phyloP scores from a whole-genome alignment of 2,113 vertebrate species.

The Sebastes fasciatus region DNA sequence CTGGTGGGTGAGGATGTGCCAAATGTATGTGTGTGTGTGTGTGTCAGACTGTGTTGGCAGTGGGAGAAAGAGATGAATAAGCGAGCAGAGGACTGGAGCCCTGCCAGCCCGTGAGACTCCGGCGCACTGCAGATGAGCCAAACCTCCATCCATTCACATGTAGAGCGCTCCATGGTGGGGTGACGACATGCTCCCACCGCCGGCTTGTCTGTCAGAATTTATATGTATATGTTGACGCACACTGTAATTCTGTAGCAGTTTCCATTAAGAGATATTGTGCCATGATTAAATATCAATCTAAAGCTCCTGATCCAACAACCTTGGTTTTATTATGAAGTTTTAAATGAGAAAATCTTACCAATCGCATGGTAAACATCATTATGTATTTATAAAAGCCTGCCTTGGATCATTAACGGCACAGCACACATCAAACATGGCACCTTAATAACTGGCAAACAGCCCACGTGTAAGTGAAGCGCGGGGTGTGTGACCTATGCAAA shows the following conservation, averaged over 20 bases:
- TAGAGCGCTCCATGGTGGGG: constrained; percentile 33
- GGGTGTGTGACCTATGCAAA: constrained; percentile 44
- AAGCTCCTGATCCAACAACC: constrained; percentile 38
- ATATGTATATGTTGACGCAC: background rate
- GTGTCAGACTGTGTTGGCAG: constrained; percentile 61
- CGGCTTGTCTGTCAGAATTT: background rate
- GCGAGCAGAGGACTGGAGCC: constrained; percentile 69
- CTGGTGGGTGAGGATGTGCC: constrained; percentile 21
- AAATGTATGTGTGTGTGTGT: constrained; percentile 34
- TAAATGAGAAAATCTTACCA: constrained; percentile 50
- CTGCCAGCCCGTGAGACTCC: constrained; percentile 74
- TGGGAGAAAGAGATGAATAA: constrained; percentile 77
- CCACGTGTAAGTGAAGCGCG: constrained; percentile 8
- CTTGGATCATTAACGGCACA: constrained; percentile 53
- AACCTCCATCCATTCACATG: constrained; percentile 72
- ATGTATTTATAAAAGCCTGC: constrained; percentile 69
- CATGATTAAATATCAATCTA: constrained; percentile 42
- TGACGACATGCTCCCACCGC: constrained; percentile 39
- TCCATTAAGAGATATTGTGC: constrained; percentile 14
- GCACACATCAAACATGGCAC: constrained; percentile 50
- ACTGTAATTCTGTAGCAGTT: constrained; percentile 1
- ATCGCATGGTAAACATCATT: constrained; percentile 63
- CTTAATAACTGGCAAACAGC: constrained; percentile 58
- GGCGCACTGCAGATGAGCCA: constrained; percentile 81
- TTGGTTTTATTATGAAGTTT: constrained; percentile 50